Evolutionary conservation across 2,888 invertebrate genomes (phyloP).

Genomic region (Mythimna pallens): DNA sequence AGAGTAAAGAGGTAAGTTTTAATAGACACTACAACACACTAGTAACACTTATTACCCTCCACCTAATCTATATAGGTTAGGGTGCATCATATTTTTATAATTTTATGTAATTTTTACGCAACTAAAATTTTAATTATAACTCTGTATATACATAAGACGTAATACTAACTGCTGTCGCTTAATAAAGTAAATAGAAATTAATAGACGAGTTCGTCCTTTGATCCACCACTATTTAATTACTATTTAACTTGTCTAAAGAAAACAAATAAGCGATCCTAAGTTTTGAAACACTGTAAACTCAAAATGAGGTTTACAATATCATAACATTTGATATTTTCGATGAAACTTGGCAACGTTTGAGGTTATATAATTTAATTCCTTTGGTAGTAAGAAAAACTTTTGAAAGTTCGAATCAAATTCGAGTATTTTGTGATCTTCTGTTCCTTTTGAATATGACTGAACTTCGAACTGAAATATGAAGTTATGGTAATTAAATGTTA

Average conservation of each 20-base stretch:
- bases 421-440: conserved; percentile 34
- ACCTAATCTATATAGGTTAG: no score
- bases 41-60: no score
- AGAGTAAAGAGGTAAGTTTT: no score
- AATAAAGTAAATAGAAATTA: conserved; percentile 5
- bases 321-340: conserved; percentile 12
- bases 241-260: conserved; percentile 1
- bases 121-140: no score
- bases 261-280: neutral
- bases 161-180: neutral
- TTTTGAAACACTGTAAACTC: conserved; percentile 7
- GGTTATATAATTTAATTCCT: conserved; percentile 40
- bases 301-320: conserved; percentile 28
- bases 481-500: conserved; percentile 34
- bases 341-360: conserved; percentile 31
- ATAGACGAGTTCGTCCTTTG: neutral
- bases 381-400: conserved; percentile 33
- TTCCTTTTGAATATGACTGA: conserved; percentile 32
- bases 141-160: no score
- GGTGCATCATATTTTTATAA: no score
- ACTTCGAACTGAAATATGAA: conserved; percentile 18
- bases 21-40: no score
- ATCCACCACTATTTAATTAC: no score
- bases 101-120: no score
- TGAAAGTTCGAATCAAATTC: conserved; percentile 27